phyloP scores from a whole-genome alignment of 2,113 vertebrate species.

The Aegotheles bennettii region DNA sequence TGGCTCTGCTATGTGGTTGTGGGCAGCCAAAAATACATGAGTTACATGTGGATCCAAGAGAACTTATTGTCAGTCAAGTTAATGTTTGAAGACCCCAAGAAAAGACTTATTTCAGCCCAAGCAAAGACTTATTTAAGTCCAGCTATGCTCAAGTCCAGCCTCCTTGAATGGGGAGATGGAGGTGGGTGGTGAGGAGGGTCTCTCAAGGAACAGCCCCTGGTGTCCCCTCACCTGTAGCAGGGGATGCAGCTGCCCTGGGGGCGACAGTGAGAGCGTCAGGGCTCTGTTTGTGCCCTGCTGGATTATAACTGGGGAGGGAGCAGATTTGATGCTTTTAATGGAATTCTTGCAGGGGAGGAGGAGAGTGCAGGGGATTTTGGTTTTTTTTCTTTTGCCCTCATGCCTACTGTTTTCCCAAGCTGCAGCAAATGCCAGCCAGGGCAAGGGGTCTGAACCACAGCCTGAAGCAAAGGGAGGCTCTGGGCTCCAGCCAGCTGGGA shows the following conservation, averaged over 20 bases:
- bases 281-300: neutral
- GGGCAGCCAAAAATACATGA: neutral
- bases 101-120: too few species aligned
- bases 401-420: neutral
- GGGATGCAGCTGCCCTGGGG: neutral
- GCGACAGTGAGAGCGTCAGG: rapidly evolving
- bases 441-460: neutral
- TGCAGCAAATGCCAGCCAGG: neutral
- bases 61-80: neutral
- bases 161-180: neutral
- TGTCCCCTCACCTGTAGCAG: neutral
- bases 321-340: neutral
- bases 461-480: neutral
- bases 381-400: neutral
- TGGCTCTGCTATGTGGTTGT: neutral
- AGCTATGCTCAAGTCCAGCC: neutral
- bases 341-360: rapidly evolving
- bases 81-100: too few species aligned
- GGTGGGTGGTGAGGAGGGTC: rapidly evolving
- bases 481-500: neutral
- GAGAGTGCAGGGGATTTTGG: neutral
- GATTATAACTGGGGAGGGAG: neutral
- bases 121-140: neutral
- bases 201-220: neutral
- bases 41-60: neutral